Percentiles rank a stretch among this genome's conserved stretches.
Conservation (phyloP, 2,888 invertebrate species). For the Subacronicta megacephala region DNA sequence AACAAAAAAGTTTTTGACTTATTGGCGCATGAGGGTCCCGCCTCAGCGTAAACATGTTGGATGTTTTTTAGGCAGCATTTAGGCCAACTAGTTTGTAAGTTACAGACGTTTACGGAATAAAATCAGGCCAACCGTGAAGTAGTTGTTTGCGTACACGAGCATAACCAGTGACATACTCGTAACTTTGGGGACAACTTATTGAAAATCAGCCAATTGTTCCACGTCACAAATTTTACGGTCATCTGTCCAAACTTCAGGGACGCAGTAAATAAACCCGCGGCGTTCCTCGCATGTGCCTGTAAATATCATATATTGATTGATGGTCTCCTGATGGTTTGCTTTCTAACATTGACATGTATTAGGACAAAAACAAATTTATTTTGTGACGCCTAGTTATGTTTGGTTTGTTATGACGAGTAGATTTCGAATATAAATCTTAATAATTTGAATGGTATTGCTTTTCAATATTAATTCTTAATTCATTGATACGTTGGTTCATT, state of each 20-base stretch:
- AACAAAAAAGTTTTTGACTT: constrained; percentile 79
- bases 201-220: constrained; percentile 54
- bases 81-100: constrained; percentile 74
- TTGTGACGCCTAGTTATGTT: no score
- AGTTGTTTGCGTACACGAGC: constrained; percentile 55
- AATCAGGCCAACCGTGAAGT: constrained; percentile 61
- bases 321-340: neutral
- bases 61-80: constrained; percentile 78
- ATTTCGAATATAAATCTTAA: no score
- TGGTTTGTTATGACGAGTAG: no score
- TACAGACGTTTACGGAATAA: constrained; percentile 69
- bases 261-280: constrained; percentile 10
- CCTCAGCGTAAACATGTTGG: constrained; percentile 78
- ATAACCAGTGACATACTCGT: constrained; percentile 40
- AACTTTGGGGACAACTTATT: constrained; percentile 50
- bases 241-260: constrained; percentile 33
- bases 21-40: constrained; percentile 61
- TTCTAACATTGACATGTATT: neutral
- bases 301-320: constrained; percentile 7
- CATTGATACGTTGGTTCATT: no score
- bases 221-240: constrained; percentile 37
- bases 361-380: neutral
- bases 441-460: no score
- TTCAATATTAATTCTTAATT: no score
- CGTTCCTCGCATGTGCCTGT: constrained; percentile 1